Conservation (phyloP, 1,140 invertebrate genomes). For the Bombyx mori region ASM3026992v2 NC_085119.1:8812001-8812500, state of each 20-base stretch:
- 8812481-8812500: conserved; percentile 30
- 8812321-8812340: conserved; percentile 60
- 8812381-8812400: neutral
- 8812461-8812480: conserved; percentile 2
- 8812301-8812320: conserved; percentile 64
- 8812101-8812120: conserved; percentile 44
- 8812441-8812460: conserved; percentile 8
- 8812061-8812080: neutral
- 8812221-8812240: conserved; percentile 69
- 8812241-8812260: conserved; percentile 24
- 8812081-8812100: conserved; percentile 61
- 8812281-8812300: conserved; percentile 70
- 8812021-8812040: too few species aligned
- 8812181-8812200: conserved; percentile 71
- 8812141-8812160: conserved; percentile 68
- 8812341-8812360: conserved; percentile 27
- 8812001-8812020: too few species aligned
- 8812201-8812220: conserved; percentile 72
- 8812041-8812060: too few species aligned
- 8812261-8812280: conserved; percentile 39
- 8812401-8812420: neutral
- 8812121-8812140: conserved; percentile 54
- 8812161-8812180: conserved; percentile 71
- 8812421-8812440: neutral
- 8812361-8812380: neutral